These are phyloP conservation scores for Strix occidentalis DNA, from an alignment of 2,797 vertebrate species.

Conservation along the genomic window DNA sequence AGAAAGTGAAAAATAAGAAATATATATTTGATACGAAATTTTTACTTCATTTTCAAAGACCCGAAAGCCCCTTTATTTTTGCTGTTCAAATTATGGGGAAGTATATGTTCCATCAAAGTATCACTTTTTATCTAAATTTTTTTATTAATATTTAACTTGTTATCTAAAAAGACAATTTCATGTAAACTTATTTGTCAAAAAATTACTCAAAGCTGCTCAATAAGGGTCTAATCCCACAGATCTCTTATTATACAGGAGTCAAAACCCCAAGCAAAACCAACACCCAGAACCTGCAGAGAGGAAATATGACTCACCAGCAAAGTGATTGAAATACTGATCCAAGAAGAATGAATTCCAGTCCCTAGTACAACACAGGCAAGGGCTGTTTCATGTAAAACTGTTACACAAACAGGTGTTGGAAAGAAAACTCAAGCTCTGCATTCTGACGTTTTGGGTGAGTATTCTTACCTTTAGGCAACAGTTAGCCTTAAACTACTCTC, in stretches of 20 bases:
- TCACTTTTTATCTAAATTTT: not conserved
- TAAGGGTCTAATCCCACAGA: not conserved
- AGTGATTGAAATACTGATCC: not conserved
- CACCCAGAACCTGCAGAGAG: rapidly evolving
- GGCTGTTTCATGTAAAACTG: not conserved
- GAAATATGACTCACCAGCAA: not conserved
- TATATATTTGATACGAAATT: not conserved
- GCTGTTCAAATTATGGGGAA: not conserved
- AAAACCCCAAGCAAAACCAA: not conserved
- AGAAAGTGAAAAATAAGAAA: not conserved
- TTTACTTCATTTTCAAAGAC: not conserved
- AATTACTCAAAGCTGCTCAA: not conserved
- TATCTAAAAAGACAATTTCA: not conserved
- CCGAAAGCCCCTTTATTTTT: not conserved
- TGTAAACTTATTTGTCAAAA: not conserved
- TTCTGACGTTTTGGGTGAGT: not conserved
- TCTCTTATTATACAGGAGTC: not conserved
- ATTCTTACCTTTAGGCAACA: not conserved
- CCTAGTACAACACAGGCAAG: not conserved
- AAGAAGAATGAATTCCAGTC: not conserved
- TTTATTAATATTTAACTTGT: not conserved
- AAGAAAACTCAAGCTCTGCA: not conserved
- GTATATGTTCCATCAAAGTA: not conserved
- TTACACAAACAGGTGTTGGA: not conserved
- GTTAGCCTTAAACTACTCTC: not conserved